Evolutionary conservation across 2,113 vertebrate species (phyloP).

Genomic region (Ameiurus melas): DNA sequence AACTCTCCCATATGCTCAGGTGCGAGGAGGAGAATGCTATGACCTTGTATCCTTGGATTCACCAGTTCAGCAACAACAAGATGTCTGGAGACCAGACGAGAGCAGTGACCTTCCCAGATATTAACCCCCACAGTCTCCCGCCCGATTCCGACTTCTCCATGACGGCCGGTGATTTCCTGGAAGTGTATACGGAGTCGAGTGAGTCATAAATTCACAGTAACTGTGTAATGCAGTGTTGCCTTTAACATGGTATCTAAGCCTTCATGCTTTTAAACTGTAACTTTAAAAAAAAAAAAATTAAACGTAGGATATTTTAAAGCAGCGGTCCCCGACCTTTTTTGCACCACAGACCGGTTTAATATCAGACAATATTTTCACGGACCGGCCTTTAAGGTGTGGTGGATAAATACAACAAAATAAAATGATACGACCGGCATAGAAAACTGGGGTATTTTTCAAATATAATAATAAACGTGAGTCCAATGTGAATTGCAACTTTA

Average conservation of each 20-base stretch:
- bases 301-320: background rate
- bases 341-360: too few relatives aligned
- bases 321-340: too few relatives aligned
- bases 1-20: slow-evolving; percentile 71
- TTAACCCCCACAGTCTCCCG: slow-evolving; percentile 92
- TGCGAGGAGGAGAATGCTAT: slow-evolving; percentile 89
- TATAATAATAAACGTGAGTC: too few relatives aligned
- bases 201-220: slow-evolving; percentile 59
- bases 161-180: slow-evolving; percentile 97
- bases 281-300: background rate
- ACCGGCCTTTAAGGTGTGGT: too few relatives aligned
- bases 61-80: slow-evolving; percentile 99
- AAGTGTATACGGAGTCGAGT: slow-evolving; percentile 92
- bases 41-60: slow-evolving; percentile 96
- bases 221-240: background rate
- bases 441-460: too few relatives aligned
- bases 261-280: background rate
- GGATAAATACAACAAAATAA: too few relatives aligned
- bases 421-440: too few relatives aligned
- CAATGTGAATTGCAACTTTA: too few relatives aligned
- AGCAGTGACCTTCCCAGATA: slow-evolving; percentile 89
- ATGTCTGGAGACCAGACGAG: slow-evolving; percentile 91
- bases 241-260: background rate
- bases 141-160: slow-evolving; percentile 92
- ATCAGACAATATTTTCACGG: too few relatives aligned